Base-by-base conservation (phyloP, 2,888 invertebrate genomes). In the Tetanocera ferruginea region DNA sequence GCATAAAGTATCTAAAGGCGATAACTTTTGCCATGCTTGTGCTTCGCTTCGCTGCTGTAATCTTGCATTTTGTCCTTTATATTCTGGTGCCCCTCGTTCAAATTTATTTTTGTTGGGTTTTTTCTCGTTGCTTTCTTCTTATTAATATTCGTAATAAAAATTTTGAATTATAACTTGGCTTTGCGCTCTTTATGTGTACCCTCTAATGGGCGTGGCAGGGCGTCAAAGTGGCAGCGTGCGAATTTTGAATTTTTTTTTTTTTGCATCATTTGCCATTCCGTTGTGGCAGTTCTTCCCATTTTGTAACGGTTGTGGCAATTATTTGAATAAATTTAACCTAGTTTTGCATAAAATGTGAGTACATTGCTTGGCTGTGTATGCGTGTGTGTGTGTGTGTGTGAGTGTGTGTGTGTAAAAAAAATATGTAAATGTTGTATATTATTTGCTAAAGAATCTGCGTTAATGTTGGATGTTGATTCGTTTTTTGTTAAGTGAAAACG, bases 121-220 rank as follows among this genome's bases (percentile, higher is more conserved):
- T 62, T 62, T 31, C 34, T 64, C 17, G 25, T 34, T 28, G 31
- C 6, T 80, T 79, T 77, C 74, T 31, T 72, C 77, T 76, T 81
- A 82, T 79, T 81, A 82, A 81, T 81, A 80, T 80, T 78, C 76
- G 78, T 77, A 79, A 80, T 82, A 79, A 84, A 83, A 81, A 77
- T 78, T 78, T 81, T 83, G 83, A 83, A 83, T 81, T 83, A 81
- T 79, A 85, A 81, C 83, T 84, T 83, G 80, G 83, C 82, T 81
- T 81, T 76, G 75, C 78, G 76, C 80, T 76, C 80, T 83, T 83
- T 81, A 79, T 79, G 76, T 81, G 77, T 66, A 55, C 17, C 60
- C 60, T 28, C 5, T 60, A 81, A 80, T 83, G 76, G 80, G 73
- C 80, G 71, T 43, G 43, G 43, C 43, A 11, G 43, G 43, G 43